Evolutionary conservation across 2,888 invertebrate genomes (phyloP).

Genomic region (Drosophila meridionalis): DNA sequence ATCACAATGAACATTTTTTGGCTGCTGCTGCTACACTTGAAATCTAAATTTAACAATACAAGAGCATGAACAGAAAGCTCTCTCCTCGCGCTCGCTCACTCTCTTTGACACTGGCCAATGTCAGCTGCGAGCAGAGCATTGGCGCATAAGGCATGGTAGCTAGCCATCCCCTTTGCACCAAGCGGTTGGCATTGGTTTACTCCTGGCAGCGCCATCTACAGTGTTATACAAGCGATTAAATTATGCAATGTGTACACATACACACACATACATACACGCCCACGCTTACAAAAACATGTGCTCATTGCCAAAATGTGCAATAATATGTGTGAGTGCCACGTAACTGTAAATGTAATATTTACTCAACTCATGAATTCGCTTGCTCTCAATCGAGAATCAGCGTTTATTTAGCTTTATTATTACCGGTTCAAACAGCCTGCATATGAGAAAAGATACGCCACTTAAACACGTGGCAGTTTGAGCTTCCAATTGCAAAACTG

Average conservation of each 20-base stretch:
- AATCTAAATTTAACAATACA: conserved; percentile 64
- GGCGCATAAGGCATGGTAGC: conserved; percentile 8
- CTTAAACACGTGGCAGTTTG: conserved; percentile 32
- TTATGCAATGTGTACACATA: conserved; percentile 46
- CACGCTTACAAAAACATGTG: conserved; percentile 1
- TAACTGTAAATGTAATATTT: conserved; percentile 1
- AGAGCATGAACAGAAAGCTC: conserved; percentile 32
- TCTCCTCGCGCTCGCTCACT: conserved; percentile 3
- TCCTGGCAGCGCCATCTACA: conserved; percentile 41
- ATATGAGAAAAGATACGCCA: neutral
- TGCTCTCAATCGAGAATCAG: conserved; percentile 15
- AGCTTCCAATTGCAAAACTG: conserved; percentile 20
- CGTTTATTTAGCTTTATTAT: conserved; percentile 12
- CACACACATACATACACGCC: neutral
- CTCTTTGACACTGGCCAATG: conserved; percentile 40
- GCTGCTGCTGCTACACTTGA: conserved; percentile 34
- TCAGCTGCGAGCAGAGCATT: conserved; percentile 32
- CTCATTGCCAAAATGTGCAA: conserved; percentile 31
- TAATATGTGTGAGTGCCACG: conserved; percentile 14
- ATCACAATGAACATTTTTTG: conserved; percentile 10
- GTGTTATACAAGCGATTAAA: conserved; percentile 49
- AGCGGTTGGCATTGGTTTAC: conserved; percentile 2
- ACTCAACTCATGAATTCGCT: neutral
- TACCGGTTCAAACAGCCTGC: conserved; percentile 22
- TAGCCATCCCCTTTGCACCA: conserved; percentile 34